A percentile compares a stretch with the other conserved stretches of the same genome.
These are phyloP conservation scores for Lomographa bimaculata DNA, from an alignment of 2,888 invertebrate genomes.

Conservation along the genomic window DNA sequence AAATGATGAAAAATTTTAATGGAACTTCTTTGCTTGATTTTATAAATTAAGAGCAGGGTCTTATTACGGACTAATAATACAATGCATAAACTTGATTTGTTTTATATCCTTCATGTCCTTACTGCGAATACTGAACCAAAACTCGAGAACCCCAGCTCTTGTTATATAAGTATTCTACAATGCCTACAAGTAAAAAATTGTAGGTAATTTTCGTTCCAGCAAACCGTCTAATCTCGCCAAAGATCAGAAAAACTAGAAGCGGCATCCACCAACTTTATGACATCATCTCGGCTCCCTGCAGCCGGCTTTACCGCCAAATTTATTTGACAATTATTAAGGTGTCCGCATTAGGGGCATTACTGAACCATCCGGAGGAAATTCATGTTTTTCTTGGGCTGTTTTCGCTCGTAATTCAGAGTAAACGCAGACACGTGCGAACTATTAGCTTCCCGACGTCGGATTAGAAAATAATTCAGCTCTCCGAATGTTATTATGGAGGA, in stretches of 20 bases:
- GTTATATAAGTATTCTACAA: too few relatives aligned
- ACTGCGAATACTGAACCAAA: too few relatives aligned
- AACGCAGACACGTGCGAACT: conserved; percentile 79
- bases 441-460: conserved; percentile 78
- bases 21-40: too few relatives aligned
- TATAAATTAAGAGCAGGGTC: too few relatives aligned
- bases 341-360: conserved; percentile 78
- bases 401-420: conserved; percentile 71
- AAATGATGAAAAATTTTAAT: too few relatives aligned
- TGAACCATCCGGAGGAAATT: conserved; percentile 64
- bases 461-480: conserved; percentile 82
- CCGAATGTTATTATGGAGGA: conserved; percentile 79
- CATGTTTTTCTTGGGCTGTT: conserved; percentile 81
- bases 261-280: conserved; percentile 57
- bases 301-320: conserved; percentile 69
- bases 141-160: too few relatives aligned
- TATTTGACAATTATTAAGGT: conserved; percentile 82
- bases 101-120: too few relatives aligned
- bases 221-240: conserved; percentile 13
- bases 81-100: too few relatives aligned
- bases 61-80: too few relatives aligned
- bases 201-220: too few relatives aligned
- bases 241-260: conserved; percentile 11
- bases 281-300: conserved; percentile 64
- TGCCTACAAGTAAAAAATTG: too few relatives aligned